Evolutionary conservation across 2,113 vertebrate species (phyloP).

Genomic region (Vimba vimba): DNA sequence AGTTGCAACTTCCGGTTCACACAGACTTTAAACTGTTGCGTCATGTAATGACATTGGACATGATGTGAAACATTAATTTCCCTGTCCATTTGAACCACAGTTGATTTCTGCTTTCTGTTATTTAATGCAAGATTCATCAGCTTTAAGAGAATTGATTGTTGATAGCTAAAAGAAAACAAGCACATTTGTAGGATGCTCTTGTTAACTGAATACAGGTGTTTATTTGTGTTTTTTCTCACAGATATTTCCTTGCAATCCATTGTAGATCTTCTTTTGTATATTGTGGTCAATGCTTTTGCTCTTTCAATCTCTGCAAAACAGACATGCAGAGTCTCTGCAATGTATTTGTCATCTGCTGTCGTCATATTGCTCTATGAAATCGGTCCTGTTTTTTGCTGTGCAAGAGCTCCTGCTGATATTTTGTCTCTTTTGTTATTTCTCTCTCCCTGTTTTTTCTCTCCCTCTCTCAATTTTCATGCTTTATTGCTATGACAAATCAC

Average conservation of each 20-base stretch:
- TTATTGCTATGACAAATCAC: constrained; percentile 12
- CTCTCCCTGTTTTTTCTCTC: neutral
- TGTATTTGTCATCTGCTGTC: neutral
- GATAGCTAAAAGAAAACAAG: neutral
- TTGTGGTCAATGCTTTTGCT: neutral
- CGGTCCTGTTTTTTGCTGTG: neutral
- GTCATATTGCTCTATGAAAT: constrained; percentile 2
- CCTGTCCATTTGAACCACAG: neutral
- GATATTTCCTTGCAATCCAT: neutral
- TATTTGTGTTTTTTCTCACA: neutral
- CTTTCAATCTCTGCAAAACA: neutral
- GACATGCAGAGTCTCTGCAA: neutral
- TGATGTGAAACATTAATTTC: neutral
- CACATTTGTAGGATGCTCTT: neutral
- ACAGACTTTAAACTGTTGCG: neutral
- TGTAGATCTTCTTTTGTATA: neutral
- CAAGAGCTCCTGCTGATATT: constrained; percentile 8
- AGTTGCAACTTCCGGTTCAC: too few species aligned
- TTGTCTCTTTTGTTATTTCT: constrained; percentile 1
- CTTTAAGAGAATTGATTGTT: neutral
- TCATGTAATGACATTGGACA: neutral
- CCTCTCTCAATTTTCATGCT: neutral
- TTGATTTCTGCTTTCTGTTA: neutral
- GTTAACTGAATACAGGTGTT: neutral
- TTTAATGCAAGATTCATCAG: too few species aligned